Evolutionary conservation across 2,888 invertebrate species (phyloP), one percentile per base, ranked within the genome.

Genomic region (Zygaena filipendulae): DNA sequence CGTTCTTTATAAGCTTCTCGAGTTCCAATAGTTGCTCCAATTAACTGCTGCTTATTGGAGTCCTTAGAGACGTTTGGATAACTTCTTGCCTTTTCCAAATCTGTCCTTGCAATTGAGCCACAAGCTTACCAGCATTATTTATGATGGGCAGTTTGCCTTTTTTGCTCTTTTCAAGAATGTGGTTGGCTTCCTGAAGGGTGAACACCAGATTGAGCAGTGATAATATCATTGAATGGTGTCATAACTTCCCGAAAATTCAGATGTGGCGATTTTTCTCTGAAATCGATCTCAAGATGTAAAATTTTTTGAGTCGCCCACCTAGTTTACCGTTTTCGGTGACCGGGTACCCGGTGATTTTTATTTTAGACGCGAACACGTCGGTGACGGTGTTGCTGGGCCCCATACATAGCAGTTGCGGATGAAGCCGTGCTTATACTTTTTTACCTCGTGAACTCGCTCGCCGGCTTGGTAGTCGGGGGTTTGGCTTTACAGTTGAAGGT

Each of bases 381-480:
- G 86, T 85, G 0, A 95, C 95, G 2, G 90, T 93, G 54, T 96
- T 86, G 8, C 84, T 77, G 0, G 96, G 95, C n/a, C 92, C 90
- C 74, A 99, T 85, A 25, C 97, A 97, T 7, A 97, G 90, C 1
- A 98, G 99, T 97, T 95, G 38, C 94, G 85, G 49, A 99, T 99
- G 59, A 99, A 99, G 4, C 99, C 99, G 67, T 99, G 99, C 64
- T 99, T 97, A 71, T 98, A 99, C 70, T 97, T 96, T 79, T 98
- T 98, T 1, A 98, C 97, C 84, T 96, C 97, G 41, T 88, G 84
- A 11, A 97, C 97, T 83, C n/a, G n/a, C 83, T 98, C 97, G 57
- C 90, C 91, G 13, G 96, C 95, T 71, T 98, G 97, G 61, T 92
- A 93, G 41, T 95, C 93, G 1, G 94, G 97, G 81, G 71, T 98